A percentile compares a stretch with the other conserved stretches of the same genome.
Evolutionary conservation across 1,140 invertebrate genomes (phyloP).

Genomic region (Amphibalanus amphitrite): DNA sequence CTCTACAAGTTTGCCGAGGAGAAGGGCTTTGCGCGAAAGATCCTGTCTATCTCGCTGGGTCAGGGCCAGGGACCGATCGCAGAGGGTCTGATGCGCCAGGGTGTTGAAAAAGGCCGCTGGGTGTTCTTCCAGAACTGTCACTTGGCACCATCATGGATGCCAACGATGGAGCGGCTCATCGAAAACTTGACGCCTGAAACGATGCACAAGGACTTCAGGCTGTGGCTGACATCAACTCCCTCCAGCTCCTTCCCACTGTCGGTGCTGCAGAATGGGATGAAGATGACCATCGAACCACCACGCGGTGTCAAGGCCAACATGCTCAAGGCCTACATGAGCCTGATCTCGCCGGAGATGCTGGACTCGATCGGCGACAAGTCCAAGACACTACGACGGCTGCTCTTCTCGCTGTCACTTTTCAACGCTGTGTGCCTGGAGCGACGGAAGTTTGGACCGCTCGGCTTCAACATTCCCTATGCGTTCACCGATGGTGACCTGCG

Average conservation of each 20-base stretch:
- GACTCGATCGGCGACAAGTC: not conserved
- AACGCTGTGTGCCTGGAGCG: conserved; percentile 80
- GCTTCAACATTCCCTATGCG: conserved; percentile 87
- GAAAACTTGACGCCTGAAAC: conserved; percentile 54
- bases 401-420: conserved; percentile 86
- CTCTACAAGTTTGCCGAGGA: conserved; percentile 76
- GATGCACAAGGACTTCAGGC: conserved; percentile 67
- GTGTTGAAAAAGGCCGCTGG: conserved; percentile 63
- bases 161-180: conserved; percentile 62
- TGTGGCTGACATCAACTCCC: conserved; percentile 88
- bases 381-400: conserved; percentile 55
- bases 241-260: conserved; percentile 71
- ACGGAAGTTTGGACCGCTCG: conserved; percentile 74
- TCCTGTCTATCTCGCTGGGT: conserved; percentile 73
- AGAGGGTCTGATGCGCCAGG: conserved; percentile 67
- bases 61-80: conserved; percentile 79
- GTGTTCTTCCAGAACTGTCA: conserved; percentile 93
- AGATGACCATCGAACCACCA: conserved; percentile 90
- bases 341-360: conserved; percentile 27
- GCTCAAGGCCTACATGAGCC: conserved; percentile 55
- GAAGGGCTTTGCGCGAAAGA: conserved; percentile 44
- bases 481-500: conserved; percentile 87
- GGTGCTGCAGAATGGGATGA: conserved; percentile 79
- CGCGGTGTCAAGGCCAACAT: conserved; percentile 41
- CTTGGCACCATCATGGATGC: conserved; percentile 85